phyloP scores from a whole-genome alignment of 2,797 vertebrate genomes.

The Typhlichthys eigenmanni region DNA sequence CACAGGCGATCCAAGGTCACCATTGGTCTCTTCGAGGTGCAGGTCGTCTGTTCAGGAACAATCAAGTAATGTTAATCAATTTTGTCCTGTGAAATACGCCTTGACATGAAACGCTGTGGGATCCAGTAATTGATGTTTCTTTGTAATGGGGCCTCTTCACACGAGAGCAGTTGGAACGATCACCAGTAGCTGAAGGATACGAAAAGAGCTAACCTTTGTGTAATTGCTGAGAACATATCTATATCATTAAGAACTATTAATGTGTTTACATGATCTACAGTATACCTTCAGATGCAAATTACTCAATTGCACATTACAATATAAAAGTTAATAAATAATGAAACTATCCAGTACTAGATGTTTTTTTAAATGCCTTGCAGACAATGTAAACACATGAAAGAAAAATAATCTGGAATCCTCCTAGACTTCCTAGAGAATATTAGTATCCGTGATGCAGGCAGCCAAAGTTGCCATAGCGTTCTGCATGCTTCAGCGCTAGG shows the following conservation, averaged over 20 bases:
- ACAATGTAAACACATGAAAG: slow-evolving; percentile 1
- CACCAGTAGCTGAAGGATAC: no score
- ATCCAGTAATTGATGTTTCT: not conserved
- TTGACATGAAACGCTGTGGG: slow-evolving; percentile 15
- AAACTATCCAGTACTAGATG: not conserved
- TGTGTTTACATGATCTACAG: no score
- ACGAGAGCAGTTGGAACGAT: not conserved
- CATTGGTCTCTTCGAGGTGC: slow-evolving; percentile 75
- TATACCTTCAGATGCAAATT: no score
- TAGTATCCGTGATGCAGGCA: slow-evolving; percentile 1
- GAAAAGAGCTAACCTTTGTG: no score
- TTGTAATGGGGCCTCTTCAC: not conserved
- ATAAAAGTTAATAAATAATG: no score
- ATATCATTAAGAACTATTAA: no score
- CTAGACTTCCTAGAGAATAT: not conserved
- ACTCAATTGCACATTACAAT: no score
- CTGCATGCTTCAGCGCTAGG: slow-evolving; percentile 1
- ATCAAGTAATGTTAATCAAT: slow-evolving; percentile 63
- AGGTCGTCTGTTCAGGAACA: slow-evolving; percentile 81
- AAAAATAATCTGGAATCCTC: not conserved
- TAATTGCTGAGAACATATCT: no score
- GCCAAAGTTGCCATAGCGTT: slow-evolving; percentile 28
- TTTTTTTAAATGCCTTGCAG: not conserved
- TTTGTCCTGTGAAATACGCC: slow-evolving; percentile 11
- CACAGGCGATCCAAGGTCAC: slow-evolving; percentile 54